Base-by-base conservation (phyloP, 2,113 vertebrate species). In the Heteronetta atricapilla region DNA sequence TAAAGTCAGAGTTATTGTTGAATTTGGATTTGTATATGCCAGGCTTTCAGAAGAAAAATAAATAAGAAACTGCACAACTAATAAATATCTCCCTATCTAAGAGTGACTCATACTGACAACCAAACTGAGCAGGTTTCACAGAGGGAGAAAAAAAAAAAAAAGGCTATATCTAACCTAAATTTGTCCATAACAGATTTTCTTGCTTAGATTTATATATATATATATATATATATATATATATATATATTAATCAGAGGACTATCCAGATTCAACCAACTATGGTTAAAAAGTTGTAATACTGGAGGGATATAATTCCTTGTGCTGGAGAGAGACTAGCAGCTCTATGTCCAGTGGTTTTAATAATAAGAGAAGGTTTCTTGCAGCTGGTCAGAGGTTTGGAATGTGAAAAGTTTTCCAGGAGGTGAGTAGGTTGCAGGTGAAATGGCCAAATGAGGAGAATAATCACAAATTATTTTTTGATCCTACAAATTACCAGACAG, bases 311-410 rank as follows among this genome's bases (percentile, higher is more conserved):
- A 94, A 93, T 90, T 79, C 73, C 46, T 94, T 64, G 28, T 64
- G 14, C 53, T 86, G 48, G 77, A 94, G 64, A 88, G 60, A 86
- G 80, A 79, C 83, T 90, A 88, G 74, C 55, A 88, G 76, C 19
- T 75, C 68, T 81, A 73, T 0, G 6, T 62, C 66, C 77, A 88
- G 53, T 26, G 81, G 66, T 82, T 96, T 92, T 96, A 92, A 96
- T 96, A 94, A 93, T 79, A 91, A 72, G 64, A 79, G 86, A 59
- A 34, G 69, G 76, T 81, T 96, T 83, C 86, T 92, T 90, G 80
- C 74, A 90, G 83, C 83, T 90, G 50, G 60, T 95, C 92, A 94
- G 94, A 90, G 53, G 53, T 92, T 96, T 95, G 86, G 94, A 95
- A 96, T 95, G 90, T 79, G 58, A 76, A 68, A 87, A 42, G n/a